Evolutionary conservation across 2,113 vertebrate genomes (phyloP), one percentile per base, ranked within the genome.

Genomic region (Platycercus adscitus): DNA sequence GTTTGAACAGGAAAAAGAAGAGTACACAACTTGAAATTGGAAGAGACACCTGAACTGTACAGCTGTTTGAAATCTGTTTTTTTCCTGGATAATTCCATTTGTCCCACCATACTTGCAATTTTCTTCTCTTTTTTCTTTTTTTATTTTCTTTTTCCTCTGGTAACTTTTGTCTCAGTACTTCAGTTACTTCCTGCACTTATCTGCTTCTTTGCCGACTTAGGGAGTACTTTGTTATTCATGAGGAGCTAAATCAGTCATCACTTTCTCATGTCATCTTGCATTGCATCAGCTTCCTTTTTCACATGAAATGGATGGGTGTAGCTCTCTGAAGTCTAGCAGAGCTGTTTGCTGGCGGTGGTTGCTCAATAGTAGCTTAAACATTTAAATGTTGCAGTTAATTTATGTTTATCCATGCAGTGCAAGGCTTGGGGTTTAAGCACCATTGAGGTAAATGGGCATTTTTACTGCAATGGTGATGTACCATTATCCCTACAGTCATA

Each of bases 201-300:
- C 88, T 86, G 39, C 68, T 91, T 63, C 65, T 94, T 95, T 2
- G 4, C 89, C 53, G 66, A 93, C 37, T 91, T 92, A 79, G 49
- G 65, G 81, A 96, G 53, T 93, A 69, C 83, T 97, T 91, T 84
- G 92, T 95, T 94, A 83, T 93, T 93, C 63, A 89, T 91, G 65
- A 93, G 70, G 70, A 91, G 28, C 86, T 91, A 66, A 89, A 92
- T 93, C 96, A 92, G 43, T 94, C 88, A 81, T 93, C 92, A 84
- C 77, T 95, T 91, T 94, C 94, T 94, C 93, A 89, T 97, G 95
- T 93, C 92, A 84, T 92, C 92, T 95, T 92, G 70, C 70, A 77
- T 97, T 96, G 93, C 96, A 87, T 96, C 92, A 96, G 70, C 96
- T 96, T 95, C 95, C 95, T 91, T 84, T 92, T 91, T 39, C 41